These are phyloP conservation scores for Pristionchus japonicus DNA, from an alignment of 2,888 invertebrate genomes.

Conservation along the genomic window DNA sequence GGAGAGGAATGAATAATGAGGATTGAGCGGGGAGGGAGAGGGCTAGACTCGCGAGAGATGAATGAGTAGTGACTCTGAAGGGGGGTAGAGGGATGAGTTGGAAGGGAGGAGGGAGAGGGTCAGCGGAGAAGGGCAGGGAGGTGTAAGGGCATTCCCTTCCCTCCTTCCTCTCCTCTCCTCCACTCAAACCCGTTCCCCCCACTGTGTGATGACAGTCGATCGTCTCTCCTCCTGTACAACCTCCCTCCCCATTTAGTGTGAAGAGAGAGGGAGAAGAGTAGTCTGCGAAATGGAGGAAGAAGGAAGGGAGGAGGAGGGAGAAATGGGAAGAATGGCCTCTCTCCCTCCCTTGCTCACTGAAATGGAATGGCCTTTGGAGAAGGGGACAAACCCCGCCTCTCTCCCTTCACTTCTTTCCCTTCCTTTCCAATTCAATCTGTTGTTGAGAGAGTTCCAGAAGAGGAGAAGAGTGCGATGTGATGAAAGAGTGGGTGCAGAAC, in stretches of 20 bases:
- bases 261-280: slow-evolving; percentile 13
- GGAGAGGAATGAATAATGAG: slow-evolving; percentile 2
- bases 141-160: slow-evolving; percentile 20
- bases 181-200: not conserved
- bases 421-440: not conserved
- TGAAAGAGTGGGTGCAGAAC: not conserved
- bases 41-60: slow-evolving; percentile 11
- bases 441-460: not conserved
- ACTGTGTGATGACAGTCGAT: not conserved
- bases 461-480: not conserved
- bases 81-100: slow-evolving; percentile 46
- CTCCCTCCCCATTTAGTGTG: slow-evolving; percentile 9
- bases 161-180: not conserved
- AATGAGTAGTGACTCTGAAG: slow-evolving; percentile 46
- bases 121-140: slow-evolving; percentile 23
- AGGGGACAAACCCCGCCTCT: not conserved
- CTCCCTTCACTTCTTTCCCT: not conserved
- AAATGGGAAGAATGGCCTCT: not conserved
- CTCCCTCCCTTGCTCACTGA: not conserved
- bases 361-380: slow-evolving; percentile 16
- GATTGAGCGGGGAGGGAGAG: not conserved
- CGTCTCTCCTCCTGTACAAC: slow-evolving; percentile 25
- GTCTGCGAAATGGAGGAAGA: slow-evolving; percentile 12
- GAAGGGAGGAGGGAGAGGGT: slow-evolving; percentile 37
- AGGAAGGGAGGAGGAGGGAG: not conserved